A percentile compares a stretch with the other conserved stretches of the same genome.
phyloP scores from a whole-genome alignment of 2,797 vertebrate species.

The Masticophis lateralis region DNA sequence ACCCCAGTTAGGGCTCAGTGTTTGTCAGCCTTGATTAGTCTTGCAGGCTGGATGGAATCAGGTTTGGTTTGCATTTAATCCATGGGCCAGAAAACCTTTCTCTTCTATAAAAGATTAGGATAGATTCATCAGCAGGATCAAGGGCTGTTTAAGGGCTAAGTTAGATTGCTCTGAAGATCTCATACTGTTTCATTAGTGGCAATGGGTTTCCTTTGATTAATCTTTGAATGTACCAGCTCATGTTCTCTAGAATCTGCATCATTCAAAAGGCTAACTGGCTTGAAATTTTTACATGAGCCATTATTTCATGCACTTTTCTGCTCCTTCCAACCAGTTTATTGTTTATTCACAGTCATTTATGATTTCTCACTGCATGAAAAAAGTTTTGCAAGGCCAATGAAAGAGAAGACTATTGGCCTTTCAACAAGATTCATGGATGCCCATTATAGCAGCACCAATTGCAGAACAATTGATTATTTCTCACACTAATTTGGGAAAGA shows the following conservation, averaged over 20 bases:
- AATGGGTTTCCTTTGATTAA: neutral
- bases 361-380: neutral
- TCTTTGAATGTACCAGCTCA: neutral
- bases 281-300: neutral
- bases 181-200: neutral
- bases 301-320: neutral
- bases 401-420: slow-evolving; percentile 1
- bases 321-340: neutral
- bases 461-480: neutral
- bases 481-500: slow-evolving; percentile 3
- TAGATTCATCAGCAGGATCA: neutral
- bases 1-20: neutral
- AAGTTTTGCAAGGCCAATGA: neutral
- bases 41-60: neutral
- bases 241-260: neutral
- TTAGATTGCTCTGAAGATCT: neutral
- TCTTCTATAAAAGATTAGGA: neutral
- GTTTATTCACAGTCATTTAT: neutral
- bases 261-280: neutral
- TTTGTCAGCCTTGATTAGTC: neutral
- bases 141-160: neutral
- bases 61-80: neutral
- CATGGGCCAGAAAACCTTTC: neutral
- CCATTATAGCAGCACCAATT: slow-evolving; percentile 6
- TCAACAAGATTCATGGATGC: neutral